Evolutionary conservation across 2,113 vertebrate genomes (phyloP).

Genomic region (Morone saxatilis): DNA sequence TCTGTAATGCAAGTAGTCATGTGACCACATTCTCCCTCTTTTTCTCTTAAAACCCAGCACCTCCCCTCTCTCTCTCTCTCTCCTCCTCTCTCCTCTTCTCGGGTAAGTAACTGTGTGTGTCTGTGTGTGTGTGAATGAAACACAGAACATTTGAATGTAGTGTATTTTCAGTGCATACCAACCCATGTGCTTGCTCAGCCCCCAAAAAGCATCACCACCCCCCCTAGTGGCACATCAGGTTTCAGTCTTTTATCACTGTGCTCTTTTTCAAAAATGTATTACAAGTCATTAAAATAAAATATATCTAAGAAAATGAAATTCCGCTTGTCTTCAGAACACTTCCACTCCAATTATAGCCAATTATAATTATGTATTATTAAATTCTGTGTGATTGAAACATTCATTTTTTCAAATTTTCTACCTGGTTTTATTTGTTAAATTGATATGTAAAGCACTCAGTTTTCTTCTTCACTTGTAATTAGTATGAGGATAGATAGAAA

Average conservation of each 20-base stretch:
- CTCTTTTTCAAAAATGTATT: conserved; percentile 33
- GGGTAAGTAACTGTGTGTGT: conserved; percentile 8
- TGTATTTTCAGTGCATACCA: conserved; percentile 31
- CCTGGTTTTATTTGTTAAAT: conserved; percentile 74
- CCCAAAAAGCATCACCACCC: conserved; percentile 77
- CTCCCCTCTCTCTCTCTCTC: background rate
- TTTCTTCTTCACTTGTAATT: conserved; percentile 73
- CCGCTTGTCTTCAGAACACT: conserved; percentile 42
- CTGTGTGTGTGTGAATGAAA: conserved; percentile 28
- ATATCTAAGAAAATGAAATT: conserved; percentile 59
- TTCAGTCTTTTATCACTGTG: conserved; percentile 33
- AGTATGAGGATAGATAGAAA: conserved; percentile 75
- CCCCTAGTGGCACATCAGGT: conserved; percentile 81
- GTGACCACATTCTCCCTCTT: conserved; percentile 34
- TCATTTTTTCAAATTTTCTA: conserved; percentile 47
- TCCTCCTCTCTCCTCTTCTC: background rate
- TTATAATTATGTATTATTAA: conserved; percentile 69
- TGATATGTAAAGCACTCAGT: conserved; percentile 60
- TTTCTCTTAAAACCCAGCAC: background rate
- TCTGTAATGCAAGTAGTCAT: conserved; percentile 17
- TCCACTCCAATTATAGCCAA: conserved; percentile 60
- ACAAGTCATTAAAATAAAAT: conserved; percentile 65
- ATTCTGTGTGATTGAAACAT: conserved; percentile 57
- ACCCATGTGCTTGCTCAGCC: conserved; percentile 30
- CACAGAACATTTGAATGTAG: conserved; percentile 32